Evolutionary conservation across 2,888 invertebrate genomes (phyloP), one percentile per base, ranked within the genome.

Genomic region (Drosophila flavopinicola): DNA sequence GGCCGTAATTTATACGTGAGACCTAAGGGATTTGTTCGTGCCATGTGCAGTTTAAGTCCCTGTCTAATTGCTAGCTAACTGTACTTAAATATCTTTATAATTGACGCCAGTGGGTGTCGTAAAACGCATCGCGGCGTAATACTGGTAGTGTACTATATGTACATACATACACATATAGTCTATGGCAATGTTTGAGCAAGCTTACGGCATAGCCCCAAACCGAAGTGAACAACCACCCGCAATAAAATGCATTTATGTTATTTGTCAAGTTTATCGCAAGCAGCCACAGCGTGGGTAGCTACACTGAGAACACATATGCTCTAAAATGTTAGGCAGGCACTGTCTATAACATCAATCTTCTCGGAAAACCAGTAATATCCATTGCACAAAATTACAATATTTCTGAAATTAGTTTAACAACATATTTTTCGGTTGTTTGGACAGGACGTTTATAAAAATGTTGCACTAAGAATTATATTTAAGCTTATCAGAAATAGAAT

Each of bases 71-170:
- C 75, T 76, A 79, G 78, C 76, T 86, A 86, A 86, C 85, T 83
- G 87, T 88, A 76, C 87, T 86, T 82, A 87, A 88, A 88, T 86
- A 86, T 80, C 66, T 85, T 87, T 87, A 85, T 86, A 88, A 87
- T 87, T 88, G 85, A 71, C 82, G 82, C 86, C 85, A 80, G 72
- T 72, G 68, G 77, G 65, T 70, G 87, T 78, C 85, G 60, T 83
- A 83, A 83, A 71, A n/a, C 53, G 60, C 70, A 78, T 57, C 51
- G 39, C 27, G 47, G 60, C 77, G 88, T 85, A 85, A 88, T 71
- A 86, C 88, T 49, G 32, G 80, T 77, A 86, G 85, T 75, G 69
- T 63, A 44, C 48, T 20, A 20, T 29, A 33, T 35, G 44, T 15
- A 30, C 20, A 25, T 42, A 37, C 20, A 15, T 38, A 27, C 20